Conservation (phyloP, 2,113 vertebrate genomes). For the Empidonax traillii region DNA sequence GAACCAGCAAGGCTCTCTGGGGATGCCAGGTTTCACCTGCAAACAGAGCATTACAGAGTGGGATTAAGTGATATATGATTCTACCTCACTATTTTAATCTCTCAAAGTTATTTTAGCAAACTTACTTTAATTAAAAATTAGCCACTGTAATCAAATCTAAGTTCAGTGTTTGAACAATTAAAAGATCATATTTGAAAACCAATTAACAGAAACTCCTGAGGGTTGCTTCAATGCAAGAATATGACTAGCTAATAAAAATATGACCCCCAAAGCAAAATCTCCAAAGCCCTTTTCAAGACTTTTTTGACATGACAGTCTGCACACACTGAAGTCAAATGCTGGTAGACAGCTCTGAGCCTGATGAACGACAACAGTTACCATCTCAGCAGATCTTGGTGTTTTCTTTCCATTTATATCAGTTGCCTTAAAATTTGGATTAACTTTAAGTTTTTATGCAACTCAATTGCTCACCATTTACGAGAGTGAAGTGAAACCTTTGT, state of each 20-base stretch:
- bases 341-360: background rate
- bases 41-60: background rate
- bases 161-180: constrained; percentile 52
- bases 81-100: constrained; percentile 8
- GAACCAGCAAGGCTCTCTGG: background rate
- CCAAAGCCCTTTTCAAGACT: background rate
- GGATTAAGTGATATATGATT: constrained; percentile 15
- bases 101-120: constrained; percentile 38
- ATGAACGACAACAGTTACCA: background rate
- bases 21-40: background rate
- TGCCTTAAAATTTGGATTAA: background rate
- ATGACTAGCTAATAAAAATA: constrained; percentile 43
- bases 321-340: background rate
- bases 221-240: background rate
- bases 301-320: background rate
- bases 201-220: constrained; percentile 62
- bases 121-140: constrained; percentile 57
- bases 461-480: background rate
- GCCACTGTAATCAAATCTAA: constrained; percentile 22
- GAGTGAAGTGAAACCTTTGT: background rate
- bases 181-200: constrained; percentile 44
- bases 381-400: background rate
- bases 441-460: background rate
- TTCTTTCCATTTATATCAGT: background rate
- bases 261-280: constrained; percentile 14